These are phyloP conservation scores for Aleiodes sp. DNA, from an alignment of 1,140 invertebrate species.

Conservation along the genomic window DNA sequence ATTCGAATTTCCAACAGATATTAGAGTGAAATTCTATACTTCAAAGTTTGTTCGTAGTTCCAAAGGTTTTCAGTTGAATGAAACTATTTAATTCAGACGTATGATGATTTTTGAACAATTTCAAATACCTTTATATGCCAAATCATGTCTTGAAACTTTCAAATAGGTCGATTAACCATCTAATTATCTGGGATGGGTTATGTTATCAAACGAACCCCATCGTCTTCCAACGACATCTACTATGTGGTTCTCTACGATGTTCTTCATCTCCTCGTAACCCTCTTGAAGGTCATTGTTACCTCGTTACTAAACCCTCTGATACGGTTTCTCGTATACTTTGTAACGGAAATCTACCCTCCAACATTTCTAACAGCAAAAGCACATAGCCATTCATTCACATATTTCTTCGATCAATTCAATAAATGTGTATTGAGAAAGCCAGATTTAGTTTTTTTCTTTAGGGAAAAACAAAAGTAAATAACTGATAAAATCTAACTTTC, in stretches of 20 bases:
- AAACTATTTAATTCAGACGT: not conserved
- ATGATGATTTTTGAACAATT: not conserved
- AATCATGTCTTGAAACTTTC: slow-evolving; percentile 48
- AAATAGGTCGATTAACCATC: slow-evolving; percentile 58
- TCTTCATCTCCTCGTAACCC: slow-evolving; percentile 26
- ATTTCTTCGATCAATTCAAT: slow-evolving; percentile 24
- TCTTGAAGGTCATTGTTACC: slow-evolving; percentile 61
- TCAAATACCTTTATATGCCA: not conserved
- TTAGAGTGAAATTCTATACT: too few relatives aligned
- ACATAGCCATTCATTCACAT: not conserved
- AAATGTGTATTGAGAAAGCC: slow-evolving; percentile 18
- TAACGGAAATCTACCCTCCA: not conserved
- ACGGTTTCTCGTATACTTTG: not conserved
- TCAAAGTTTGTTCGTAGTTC: too few relatives aligned
- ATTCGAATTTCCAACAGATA: too few relatives aligned
- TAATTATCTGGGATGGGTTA: slow-evolving; percentile 59
- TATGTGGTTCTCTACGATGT: slow-evolving; percentile 30
- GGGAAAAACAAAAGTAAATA: slow-evolving; percentile 9
- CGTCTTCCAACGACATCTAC: slow-evolving; percentile 48
- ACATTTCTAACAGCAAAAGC: not conserved
- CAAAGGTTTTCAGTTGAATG: not conserved
- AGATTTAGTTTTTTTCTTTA: slow-evolving; percentile 14
- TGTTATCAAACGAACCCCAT: slow-evolving; percentile 46
- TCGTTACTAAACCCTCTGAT: slow-evolving; percentile 54
- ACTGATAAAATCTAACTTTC: slow-evolving; percentile 14